Evolutionary conservation across 2,888 invertebrate genomes (phyloP).

Genomic region (Mongoloraphidia duomilia): DNA sequence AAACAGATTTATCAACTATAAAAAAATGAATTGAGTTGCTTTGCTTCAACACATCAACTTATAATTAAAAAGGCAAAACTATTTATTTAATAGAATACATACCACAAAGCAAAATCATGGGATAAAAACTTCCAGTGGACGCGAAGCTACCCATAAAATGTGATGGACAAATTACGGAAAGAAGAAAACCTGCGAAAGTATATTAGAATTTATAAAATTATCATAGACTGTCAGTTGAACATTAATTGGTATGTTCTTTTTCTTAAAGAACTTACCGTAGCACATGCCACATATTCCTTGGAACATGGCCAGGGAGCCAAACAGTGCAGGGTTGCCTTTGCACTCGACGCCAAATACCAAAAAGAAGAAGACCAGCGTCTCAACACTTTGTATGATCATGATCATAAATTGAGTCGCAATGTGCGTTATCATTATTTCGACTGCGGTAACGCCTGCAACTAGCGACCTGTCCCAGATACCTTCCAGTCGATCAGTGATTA

Average conservation of each 20-base stretch:
- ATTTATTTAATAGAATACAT: constrained; percentile 22
- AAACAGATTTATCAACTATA: too few species aligned
- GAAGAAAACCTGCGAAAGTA: constrained; percentile 47
- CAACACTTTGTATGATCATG: constrained; percentile 49
- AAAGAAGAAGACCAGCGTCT: constrained; percentile 43
- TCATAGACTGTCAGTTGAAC: too few species aligned
- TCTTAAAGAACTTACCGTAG: constrained; percentile 38
- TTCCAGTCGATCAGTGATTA: constrained; percentile 66
- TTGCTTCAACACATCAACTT: too few species aligned
- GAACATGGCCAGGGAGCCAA: constrained; percentile 49
- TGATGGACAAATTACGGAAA: constrained; percentile 64
- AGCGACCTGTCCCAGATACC: constrained; percentile 79
- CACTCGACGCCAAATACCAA: constrained; percentile 46
- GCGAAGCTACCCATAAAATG: constrained; percentile 74
- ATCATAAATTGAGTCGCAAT: constrained; percentile 60
- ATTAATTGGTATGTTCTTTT: too few species aligned
- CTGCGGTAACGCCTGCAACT: constrained; percentile 68
- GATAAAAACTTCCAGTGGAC: constrained; percentile 82
- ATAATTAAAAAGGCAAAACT: too few species aligned
- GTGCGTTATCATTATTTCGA: constrained; percentile 71
- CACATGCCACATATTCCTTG: constrained; percentile 75
- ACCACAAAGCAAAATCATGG: constrained; percentile 78
- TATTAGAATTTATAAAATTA: too few species aligned
- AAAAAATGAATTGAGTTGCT: too few species aligned
- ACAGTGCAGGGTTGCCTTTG: constrained; percentile 43